These are phyloP conservation scores for Bos javanicus DNA, from an alignment of 2,113 vertebrate species.

Conservation along the genomic window DNA sequence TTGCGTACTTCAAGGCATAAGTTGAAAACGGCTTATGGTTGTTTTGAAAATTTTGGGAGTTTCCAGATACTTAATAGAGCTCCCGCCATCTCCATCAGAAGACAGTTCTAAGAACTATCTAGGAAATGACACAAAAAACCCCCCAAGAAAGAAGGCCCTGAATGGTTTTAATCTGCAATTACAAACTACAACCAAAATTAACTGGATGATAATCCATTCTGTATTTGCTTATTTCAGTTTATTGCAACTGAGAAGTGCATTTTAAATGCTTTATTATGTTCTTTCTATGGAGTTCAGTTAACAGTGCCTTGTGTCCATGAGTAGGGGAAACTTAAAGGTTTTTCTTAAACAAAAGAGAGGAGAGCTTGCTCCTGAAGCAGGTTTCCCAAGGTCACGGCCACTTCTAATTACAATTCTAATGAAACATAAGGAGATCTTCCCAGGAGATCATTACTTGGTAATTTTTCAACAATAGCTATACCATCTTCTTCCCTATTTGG, in stretches of 20 bases:
- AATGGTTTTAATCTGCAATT: constrained; percentile 19
- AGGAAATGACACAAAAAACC: background rate
- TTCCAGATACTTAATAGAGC: background rate
- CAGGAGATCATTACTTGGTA: constrained; percentile 83
- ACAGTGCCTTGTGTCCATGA: constrained; percentile 66
- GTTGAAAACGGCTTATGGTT: constrained; percentile 33
- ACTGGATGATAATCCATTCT: constrained; percentile 53
- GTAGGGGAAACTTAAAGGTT: constrained; percentile 62
- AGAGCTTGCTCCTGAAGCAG: constrained; percentile 65
- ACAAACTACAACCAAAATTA: constrained; percentile 57
- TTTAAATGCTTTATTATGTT: constrained; percentile 61
- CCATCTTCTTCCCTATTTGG: constrained; percentile 78
- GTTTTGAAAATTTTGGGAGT: constrained; percentile 29
- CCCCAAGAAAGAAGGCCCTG: background rate
- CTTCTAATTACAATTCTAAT: constrained; percentile 86
- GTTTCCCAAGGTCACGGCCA: constrained; percentile 80
- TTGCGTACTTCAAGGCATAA: constrained; percentile 43
- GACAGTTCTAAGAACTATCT: background rate
- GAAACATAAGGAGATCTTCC: constrained; percentile 84
- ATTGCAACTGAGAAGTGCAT: constrained; percentile 14
- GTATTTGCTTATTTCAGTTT: constrained; percentile 64
- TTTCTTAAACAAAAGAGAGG: constrained; percentile 75
- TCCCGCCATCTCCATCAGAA: background rate
- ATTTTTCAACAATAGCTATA: constrained; percentile 82
- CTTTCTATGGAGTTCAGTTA: constrained; percentile 71